Percentiles rank a stretch among this genome's conserved stretches.
phyloP scores from a whole-genome alignment of 2,797 vertebrate species.

The Sebastes aleutianus region DNA sequence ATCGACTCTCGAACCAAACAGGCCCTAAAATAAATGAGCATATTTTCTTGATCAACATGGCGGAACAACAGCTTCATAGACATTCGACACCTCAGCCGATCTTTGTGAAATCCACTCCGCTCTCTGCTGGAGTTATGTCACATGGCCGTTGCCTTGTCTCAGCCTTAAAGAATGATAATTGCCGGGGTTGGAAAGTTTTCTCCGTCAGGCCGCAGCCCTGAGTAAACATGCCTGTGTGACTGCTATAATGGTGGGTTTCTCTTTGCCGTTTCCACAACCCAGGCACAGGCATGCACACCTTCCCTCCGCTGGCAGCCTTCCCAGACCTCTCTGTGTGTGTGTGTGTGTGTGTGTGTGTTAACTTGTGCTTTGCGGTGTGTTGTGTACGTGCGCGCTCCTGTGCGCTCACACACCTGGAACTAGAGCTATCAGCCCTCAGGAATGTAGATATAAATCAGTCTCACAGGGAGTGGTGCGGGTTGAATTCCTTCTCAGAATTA shows the following conservation, averaged over 20 bases:
- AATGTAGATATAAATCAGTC: conserved; percentile 82
- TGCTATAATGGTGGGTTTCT: conserved; percentile 81
- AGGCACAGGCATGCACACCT: conserved; percentile 78
- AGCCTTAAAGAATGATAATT: conserved; percentile 84
- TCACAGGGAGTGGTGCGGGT: conserved; percentile 76
- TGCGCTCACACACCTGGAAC: conserved; percentile 78
- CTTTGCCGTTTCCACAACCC: conserved; percentile 76
- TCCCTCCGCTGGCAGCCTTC: conserved; percentile 70
- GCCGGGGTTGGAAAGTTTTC: conserved; percentile 79
- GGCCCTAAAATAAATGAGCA: neutral
- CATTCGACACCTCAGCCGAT: conserved; percentile 47
- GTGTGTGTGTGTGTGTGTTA: neutral
- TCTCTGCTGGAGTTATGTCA: conserved; percentile 75
- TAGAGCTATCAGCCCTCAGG: conserved; percentile 74
- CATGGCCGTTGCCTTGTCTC: conserved; percentile 68
- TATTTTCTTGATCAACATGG: conserved; percentile 13
- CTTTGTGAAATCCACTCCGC: conserved; percentile 41
- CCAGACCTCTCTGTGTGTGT: conserved; percentile 35
- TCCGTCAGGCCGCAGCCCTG: conserved; percentile 78
- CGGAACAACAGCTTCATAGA: conserved; percentile 29
- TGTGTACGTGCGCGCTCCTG: conserved; percentile 38
- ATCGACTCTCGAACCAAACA: neutral
- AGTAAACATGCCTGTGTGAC: conserved; percentile 83
- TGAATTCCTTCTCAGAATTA: conserved; percentile 71
- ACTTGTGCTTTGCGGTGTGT: conserved; percentile 32